A percentile compares a stretch with the other conserved stretches of the same genome.
These are phyloP conservation scores for Paratilapia polleni DNA, from an alignment of 2,113 vertebrate species.

Conservation along the genomic window DNA sequence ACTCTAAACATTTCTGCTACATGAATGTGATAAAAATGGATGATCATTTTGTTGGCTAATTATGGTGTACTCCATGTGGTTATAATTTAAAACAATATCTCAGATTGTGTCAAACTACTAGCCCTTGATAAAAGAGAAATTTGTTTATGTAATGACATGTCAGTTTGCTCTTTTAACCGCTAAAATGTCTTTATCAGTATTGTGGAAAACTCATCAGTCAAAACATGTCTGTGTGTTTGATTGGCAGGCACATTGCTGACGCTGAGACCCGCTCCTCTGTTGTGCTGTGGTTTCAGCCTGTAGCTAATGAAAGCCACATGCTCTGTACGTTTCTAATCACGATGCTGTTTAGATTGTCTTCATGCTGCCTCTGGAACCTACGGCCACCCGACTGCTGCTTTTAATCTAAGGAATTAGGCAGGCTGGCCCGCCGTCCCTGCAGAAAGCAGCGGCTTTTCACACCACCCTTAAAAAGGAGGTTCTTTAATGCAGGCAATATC, in stretches of 20 bases:
- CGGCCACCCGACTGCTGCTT: slow-evolving; percentile 71
- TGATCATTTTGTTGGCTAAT: not conserved
- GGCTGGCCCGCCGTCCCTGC: not conserved
- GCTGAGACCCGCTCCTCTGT: slow-evolving; percentile 30
- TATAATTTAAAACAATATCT: not conserved
- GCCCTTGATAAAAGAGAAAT: slow-evolving; percentile 52
- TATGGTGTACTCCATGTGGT: accelerated
- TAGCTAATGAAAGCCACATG: slow-evolving; percentile 76
- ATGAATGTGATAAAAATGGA: not conserved
- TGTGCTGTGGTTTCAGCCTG: slow-evolving; percentile 56
- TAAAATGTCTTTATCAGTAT: slow-evolving; percentile 10
- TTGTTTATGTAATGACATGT: slow-evolving; percentile 13
- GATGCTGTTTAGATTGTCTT: slow-evolving; percentile 72
- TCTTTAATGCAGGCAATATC: slow-evolving; percentile 30
- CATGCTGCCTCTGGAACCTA: slow-evolving; percentile 59
- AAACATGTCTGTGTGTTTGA: slow-evolving; percentile 40
- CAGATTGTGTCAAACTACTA: not conserved
- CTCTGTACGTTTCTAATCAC: slow-evolving; percentile 62
- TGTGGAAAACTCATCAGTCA: slow-evolving; percentile 36
- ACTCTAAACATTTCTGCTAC: not conserved
- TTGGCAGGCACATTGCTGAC: slow-evolving; percentile 57
- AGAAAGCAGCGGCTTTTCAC: slow-evolving; percentile 48
- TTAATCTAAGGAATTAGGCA: slow-evolving; percentile 74
- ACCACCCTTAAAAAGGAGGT: slow-evolving; percentile 16
- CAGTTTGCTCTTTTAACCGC: slow-evolving; percentile 28